phyloP scores from a whole-genome alignment of 1,140 invertebrate species.

The Anastrepha obliqua region DNA sequence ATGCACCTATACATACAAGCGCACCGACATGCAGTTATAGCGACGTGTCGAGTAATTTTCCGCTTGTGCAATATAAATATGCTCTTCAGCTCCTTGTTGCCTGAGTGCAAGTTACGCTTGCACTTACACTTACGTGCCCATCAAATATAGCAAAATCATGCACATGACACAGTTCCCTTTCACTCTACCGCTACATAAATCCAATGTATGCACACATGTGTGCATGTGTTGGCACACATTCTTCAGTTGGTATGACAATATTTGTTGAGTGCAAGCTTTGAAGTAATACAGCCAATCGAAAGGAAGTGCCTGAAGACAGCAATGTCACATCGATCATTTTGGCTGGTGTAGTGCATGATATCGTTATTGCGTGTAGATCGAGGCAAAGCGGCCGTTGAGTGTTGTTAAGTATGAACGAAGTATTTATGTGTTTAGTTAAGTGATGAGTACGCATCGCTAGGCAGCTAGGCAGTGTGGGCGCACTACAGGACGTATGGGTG shows the following conservation, averaged over 20 bases:
- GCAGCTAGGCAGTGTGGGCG: background rate
- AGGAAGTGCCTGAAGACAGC: constrained; percentile 42
- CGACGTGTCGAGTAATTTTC: constrained; percentile 25
- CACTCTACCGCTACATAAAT: background rate
- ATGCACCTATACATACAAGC: background rate
- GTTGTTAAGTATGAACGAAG: constrained; percentile 5
- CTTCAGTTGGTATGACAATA: background rate
- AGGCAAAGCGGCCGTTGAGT: background rate
- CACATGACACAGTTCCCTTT: constrained; percentile 18
- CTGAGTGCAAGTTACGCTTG: constrained; percentile 31
- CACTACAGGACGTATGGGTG: constrained; percentile 24
- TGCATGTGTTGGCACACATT: background rate
- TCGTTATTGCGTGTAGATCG: background rate
- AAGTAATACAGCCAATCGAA: constrained; percentile 44
- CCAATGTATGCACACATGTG: background rate
- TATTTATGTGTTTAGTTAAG: constrained; percentile 22
- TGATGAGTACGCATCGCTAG: background rate
- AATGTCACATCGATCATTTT: constrained; percentile 43
- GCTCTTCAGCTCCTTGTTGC: background rate
- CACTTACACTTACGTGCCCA: constrained; percentile 9
- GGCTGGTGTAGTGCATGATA: background rate
- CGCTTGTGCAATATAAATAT: background rate
- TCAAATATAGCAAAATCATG: constrained; percentile 45
- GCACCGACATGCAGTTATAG: background rate
- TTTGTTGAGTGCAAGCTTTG: background rate